These are phyloP conservation scores for Echeneis naucrates DNA, from an alignment of 2,797 vertebrate genomes.

Conservation along the genomic window DNA sequence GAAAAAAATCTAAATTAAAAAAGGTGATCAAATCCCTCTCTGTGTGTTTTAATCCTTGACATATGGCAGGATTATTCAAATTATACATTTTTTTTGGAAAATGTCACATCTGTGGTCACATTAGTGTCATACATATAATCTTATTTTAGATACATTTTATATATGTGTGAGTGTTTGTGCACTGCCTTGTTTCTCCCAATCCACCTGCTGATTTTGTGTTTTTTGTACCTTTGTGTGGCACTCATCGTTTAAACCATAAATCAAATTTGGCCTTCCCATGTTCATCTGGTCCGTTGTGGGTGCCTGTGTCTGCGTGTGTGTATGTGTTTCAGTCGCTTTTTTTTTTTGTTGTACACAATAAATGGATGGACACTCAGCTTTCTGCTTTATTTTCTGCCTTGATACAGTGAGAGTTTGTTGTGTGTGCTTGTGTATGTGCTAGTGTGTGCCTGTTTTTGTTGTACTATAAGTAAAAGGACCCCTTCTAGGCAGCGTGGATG, in stretches of 20 bases:
- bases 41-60: neutral
- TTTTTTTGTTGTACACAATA: slow-evolving; percentile 27
- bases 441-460: slow-evolving; percentile 58
- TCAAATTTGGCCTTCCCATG: slow-evolving; percentile 33
- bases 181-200: neutral
- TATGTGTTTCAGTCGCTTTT: slow-evolving; percentile 8
- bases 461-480: slow-evolving; percentile 38
- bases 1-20: too few relatives aligned
- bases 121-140: neutral
- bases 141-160: too few relatives aligned
- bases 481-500: too few relatives aligned
- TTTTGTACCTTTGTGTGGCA: slow-evolving; percentile 28
- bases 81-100: too few relatives aligned
- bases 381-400: slow-evolving; percentile 28
- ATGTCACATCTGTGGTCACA: neutral
- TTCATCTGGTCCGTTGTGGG: neutral
- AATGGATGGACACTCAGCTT: slow-evolving; percentile 35
- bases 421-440: slow-evolving; percentile 11
- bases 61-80: neutral
- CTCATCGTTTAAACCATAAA: slow-evolving; percentile 38
- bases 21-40: too few relatives aligned
- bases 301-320: too few relatives aligned
- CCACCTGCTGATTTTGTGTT: slow-evolving; percentile 19
- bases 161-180: neutral
- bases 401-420: slow-evolving; percentile 7